Percentiles rank a stretch among this genome's conserved stretches.
Evolutionary conservation across 2,888 invertebrate species (phyloP).

Genomic region (Orthosia incerta): DNA sequence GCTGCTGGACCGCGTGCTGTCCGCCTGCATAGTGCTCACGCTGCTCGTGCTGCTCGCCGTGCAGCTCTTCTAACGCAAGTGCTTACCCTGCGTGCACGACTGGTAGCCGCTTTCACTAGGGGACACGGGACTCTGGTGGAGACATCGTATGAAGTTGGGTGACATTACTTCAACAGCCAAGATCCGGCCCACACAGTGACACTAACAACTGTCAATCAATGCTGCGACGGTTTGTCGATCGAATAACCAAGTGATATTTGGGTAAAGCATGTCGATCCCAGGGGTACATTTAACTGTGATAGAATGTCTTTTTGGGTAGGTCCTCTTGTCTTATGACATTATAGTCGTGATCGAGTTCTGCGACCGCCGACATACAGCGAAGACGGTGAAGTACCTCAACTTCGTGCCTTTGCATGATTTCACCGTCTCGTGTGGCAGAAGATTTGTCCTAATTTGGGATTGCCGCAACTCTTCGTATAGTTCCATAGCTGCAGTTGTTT

Average conservation of each 20-base stretch:
- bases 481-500: neutral
- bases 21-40: constrained; percentile 67
- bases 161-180: neutral
- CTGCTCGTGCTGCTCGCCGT: constrained; percentile 66
- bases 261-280: too few species aligned
- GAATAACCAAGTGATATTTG: too few species aligned
- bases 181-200: too few species aligned
- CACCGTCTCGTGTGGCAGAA: too few species aligned
- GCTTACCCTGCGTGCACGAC: neutral
- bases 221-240: too few species aligned
- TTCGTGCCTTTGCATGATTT: neutral
- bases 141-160: constrained; percentile 1
- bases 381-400: neutral
- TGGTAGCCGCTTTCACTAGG: neutral
- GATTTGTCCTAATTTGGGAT: too few species aligned
- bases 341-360: neutral
- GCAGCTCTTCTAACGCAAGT: constrained; percentile 42
- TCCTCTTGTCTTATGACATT: neutral
- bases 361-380: neutral
- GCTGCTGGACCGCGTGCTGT: constrained; percentile 76
- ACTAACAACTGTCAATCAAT: too few species aligned
- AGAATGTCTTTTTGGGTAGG: too few species aligned
- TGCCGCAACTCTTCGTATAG: too few species aligned
- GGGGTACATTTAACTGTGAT: too few species aligned
- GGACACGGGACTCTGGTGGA: neutral